phyloP scores from a whole-genome alignment of 1,140 invertebrate species.

The Diprion similis region DNA sequence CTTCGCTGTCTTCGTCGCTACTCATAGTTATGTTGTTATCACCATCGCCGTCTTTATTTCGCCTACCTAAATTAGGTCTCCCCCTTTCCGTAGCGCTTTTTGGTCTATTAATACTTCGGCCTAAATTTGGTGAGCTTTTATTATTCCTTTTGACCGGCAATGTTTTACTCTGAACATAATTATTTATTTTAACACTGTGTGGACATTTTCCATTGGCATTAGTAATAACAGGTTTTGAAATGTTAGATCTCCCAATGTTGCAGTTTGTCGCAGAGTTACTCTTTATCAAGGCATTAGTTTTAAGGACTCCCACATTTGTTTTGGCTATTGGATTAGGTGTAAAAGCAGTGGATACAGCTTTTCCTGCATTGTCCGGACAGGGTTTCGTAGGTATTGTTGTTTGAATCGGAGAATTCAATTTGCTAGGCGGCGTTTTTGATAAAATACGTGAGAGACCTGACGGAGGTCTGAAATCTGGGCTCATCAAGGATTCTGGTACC shows the following conservation, averaged over 20 bases:
- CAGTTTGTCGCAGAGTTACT: conserved; percentile 52
- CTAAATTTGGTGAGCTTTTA: conserved; percentile 49
- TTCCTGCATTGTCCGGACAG: conserved; percentile 40
- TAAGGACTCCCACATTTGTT: conserved; percentile 40
- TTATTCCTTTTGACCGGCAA: conserved; percentile 43
- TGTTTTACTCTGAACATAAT: conserved; percentile 56
- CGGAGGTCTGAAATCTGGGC: conserved; percentile 76
- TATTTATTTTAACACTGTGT: conserved; percentile 55
- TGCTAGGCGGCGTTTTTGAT: conserved; percentile 49
- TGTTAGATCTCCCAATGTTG: conserved; percentile 38
- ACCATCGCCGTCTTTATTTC: conserved; percentile 33
- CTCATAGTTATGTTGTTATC: conserved; percentile 44
- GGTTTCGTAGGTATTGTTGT: conserved; percentile 47
- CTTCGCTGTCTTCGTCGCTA: conserved; percentile 67
- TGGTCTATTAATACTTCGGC: conserved; percentile 41
- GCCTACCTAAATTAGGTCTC: conserved; percentile 40
- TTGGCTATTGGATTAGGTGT: conserved; percentile 50
- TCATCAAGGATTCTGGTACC: conserved; percentile 85
- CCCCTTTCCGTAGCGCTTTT: conserved; percentile 44
- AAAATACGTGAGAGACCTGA: conserved; percentile 51
- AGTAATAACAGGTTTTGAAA: conserved; percentile 50
- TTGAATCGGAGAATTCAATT: conserved; percentile 52
- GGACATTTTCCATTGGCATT: conserved; percentile 48
- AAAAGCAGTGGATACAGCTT: conserved; percentile 48
- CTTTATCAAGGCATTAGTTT: conserved; percentile 45